A percentile compares a stretch with the other conserved stretches of the same genome.
Conservation (phyloP, 2,113 vertebrate genomes). For the Alligator mississippiensis region DNA sequence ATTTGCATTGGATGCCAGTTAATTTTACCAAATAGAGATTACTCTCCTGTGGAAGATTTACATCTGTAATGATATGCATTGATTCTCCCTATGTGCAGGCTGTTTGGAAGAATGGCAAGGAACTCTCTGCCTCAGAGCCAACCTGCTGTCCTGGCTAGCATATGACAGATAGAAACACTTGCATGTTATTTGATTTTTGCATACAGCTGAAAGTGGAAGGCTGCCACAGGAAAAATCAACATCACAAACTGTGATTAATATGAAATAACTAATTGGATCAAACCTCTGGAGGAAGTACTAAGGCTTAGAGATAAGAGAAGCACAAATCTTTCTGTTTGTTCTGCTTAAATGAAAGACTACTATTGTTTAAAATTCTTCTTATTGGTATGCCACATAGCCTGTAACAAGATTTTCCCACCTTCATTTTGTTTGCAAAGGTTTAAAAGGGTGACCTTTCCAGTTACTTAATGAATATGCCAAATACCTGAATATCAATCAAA, state of each 20-base stretch:
- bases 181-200: not conserved
- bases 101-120: not conserved
- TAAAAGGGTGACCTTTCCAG: conserved; percentile 56
- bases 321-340: conserved; percentile 69
- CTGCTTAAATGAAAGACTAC: conserved; percentile 53
- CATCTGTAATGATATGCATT: conserved; percentile 10
- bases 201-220: conserved; percentile 29
- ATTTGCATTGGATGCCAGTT: conserved; percentile 1
- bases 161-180: not conserved
- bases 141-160: not conserved
- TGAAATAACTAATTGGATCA: conserved; percentile 67
- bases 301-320: conserved; percentile 42
- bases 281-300: conserved; percentile 43
- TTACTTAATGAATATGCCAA: conserved; percentile 57
- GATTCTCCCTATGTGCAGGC: not conserved
- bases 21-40: not conserved
- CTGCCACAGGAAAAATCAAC: conserved; percentile 12
- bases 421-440: not conserved
- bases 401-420: not conserved
- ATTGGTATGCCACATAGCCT: conserved; percentile 33
- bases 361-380: conserved; percentile 45
- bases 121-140: not conserved
- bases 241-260: conserved; percentile 44
- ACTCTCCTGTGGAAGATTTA: conserved; percentile 2
- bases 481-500: conserved; percentile 35